These are phyloP conservation scores for Monochamus saltuarius DNA, from an alignment of 1,140 invertebrate species.

Conservation along the genomic window DNA sequence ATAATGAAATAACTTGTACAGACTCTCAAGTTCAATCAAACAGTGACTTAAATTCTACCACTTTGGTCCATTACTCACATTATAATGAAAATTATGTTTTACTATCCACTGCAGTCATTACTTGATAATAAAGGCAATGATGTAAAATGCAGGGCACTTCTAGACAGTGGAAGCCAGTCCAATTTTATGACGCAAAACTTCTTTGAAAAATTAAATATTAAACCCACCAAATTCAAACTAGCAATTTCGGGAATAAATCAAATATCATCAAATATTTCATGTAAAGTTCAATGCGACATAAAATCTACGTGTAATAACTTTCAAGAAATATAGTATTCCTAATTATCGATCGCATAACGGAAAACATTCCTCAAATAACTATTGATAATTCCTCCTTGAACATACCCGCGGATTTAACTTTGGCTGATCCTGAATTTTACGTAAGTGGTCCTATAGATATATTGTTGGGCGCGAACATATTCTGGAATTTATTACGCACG, in stretches of 20 bases:
- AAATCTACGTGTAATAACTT: not conserved
- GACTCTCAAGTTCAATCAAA: not conserved
- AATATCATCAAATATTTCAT: not conserved
- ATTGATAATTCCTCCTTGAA: constrained; percentile 7
- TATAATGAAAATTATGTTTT: constrained; percentile 5
- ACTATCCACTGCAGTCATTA: constrained; percentile 6
- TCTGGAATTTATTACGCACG: constrained; percentile 18
- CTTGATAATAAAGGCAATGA: constrained; percentile 3
- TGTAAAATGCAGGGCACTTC: constrained; percentile 3
- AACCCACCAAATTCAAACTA: constrained; percentile 6
- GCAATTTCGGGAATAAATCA: constrained; percentile 11
- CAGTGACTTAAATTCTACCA: not conserved
- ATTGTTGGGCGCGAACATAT: constrained; percentile 19
- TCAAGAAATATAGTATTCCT: not conserved
- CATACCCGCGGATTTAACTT: constrained; percentile 3
- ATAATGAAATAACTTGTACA: not conserved
- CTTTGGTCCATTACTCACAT: not conserved
- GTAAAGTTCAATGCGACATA: not conserved
- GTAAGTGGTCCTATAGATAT: constrained; percentile 11
- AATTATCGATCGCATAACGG: constrained; percentile 11
- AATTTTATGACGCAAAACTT: constrained; percentile 8
- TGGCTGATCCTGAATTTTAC: constrained; percentile 11
- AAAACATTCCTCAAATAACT: constrained; percentile 1
- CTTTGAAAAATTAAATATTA: not conserved
- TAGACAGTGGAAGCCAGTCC: constrained; percentile 10